Evolutionary conservation across 2,888 invertebrate species (phyloP), one percentile per base, ranked within the genome.

Genomic region (Ophion obscuratus): DNA sequence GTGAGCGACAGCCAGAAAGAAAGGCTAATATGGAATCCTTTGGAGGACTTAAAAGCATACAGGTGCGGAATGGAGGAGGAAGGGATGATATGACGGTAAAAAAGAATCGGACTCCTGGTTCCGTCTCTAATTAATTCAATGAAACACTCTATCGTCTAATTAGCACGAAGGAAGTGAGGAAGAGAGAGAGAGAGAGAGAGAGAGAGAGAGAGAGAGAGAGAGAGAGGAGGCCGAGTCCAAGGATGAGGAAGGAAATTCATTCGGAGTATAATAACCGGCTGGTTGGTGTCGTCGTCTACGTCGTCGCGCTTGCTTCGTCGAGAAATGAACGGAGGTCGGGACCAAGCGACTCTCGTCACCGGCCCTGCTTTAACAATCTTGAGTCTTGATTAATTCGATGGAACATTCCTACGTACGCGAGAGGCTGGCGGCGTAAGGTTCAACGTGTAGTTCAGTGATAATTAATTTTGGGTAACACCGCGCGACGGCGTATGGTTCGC

Each of bases 321-420:
- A 71, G 76, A 83, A 73, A 81, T 77, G 85, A 86, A 70, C 79
- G 59, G 82, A 53, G 64, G 66, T n/a, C 31, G 40, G 67, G 44
- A 17, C 53, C 14, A 53, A 14, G 53, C 17, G n/a, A 40, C 10
- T 67, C 61, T 82, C 83, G 80, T 83, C 83, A 80, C 71, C 67
- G 68, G 85, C 36, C 83, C 80, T 81, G 80, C 85, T 83, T 81
- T 77, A 61, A 86, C 74, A 86, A 83, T 83, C 86, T 86, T 81
- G 74, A 86, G 81, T 78, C 86, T 86, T 86, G 86, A 86, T 86
- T 86, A 83, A 86, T 86, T 83, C 81, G 81, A 83, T 75, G 83
- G 78, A 81, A 86, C 83, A 86, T 86, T 86, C 81, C 86, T 78
- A 36, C 74, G 73, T 66, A 9, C 11, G n/a, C n/a, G n/a, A 62